Percentiles rank a stretch among this genome's conserved stretches.
These are phyloP conservation scores for Plectropomus leopardus DNA, from an alignment of 2,113 vertebrate genomes.

Conservation along the genomic window DNA sequence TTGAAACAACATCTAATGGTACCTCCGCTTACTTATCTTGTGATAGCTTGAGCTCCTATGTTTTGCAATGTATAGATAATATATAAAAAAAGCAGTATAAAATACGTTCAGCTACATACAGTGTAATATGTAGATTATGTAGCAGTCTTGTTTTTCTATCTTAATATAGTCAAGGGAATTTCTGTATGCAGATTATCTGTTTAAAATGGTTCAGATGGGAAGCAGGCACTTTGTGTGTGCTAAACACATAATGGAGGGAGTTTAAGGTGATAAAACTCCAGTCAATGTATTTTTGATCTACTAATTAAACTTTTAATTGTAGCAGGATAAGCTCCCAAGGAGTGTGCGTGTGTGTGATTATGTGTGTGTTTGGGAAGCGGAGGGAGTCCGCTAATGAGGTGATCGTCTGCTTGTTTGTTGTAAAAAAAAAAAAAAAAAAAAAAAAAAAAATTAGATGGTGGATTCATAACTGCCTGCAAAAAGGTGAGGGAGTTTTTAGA, in stretches of 20 bases:
- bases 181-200: conserved; percentile 74
- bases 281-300: conserved; percentile 85
- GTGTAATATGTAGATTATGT: conserved; percentile 41
- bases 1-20: conserved; percentile 29
- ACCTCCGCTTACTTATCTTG: background rate
- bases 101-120: background rate
- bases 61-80: conserved; percentile 17
- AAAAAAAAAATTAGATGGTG: conserved; percentile 67
- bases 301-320: conserved; percentile 89
- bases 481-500: conserved; percentile 80
- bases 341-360: conserved; percentile 30
- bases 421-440: conserved; percentile 10
- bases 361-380: conserved; percentile 49
- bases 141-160: conserved; percentile 49
- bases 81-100: background rate
- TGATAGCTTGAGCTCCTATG: background rate
- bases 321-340: conserved; percentile 81
- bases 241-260: conserved; percentile 82
- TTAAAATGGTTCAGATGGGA: conserved; percentile 73
- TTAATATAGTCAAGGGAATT: conserved; percentile 56
- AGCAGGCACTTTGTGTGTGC: conserved; percentile 70
- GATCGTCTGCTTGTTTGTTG: conserved; percentile 75
- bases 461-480: conserved; percentile 71
- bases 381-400: conserved; percentile 77
- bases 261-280: conserved; percentile 85